Evolutionary conservation across 1,140 invertebrate species (phyloP).

Genomic region (Chironomus striatipennis): DNA sequence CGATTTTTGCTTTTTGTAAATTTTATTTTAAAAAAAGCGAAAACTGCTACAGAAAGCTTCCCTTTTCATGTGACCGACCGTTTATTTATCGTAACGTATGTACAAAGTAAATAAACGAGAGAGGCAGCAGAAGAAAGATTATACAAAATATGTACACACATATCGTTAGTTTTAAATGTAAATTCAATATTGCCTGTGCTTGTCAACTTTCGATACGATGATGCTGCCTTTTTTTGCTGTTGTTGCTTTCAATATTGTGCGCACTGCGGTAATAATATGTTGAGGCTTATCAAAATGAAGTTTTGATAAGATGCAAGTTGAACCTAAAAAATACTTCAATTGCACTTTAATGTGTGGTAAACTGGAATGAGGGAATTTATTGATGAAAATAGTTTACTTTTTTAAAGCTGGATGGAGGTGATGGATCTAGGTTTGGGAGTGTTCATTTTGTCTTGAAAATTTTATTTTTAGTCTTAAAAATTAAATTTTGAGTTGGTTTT

Average conservation of each 20-base stretch:
- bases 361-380: no score
- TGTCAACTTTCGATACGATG: slow-evolving; percentile 3
- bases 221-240: no score
- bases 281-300: neutral
- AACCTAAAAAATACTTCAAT: neutral
- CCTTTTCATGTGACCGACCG: slow-evolving; percentile 21
- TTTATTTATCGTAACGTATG: slow-evolving; percentile 17
- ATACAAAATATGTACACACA: neutral
- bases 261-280: neutral
- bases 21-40: neutral
- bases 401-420: no score
- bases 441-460: no score
- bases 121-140: neutral
- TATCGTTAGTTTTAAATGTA: slow-evolving; percentile 6
- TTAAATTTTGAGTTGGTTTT: no score
- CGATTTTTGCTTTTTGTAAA: neutral
- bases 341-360: neutral
- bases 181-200: neutral
- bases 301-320: neutral
- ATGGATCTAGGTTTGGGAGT: no score
- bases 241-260: neutral
- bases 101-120: neutral
- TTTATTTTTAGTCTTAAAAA: no score
- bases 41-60: neutral
- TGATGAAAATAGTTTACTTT: no score